phyloP scores from a whole-genome alignment of 2,797 vertebrate genomes.

The Protonibea diacanthus region DNA sequence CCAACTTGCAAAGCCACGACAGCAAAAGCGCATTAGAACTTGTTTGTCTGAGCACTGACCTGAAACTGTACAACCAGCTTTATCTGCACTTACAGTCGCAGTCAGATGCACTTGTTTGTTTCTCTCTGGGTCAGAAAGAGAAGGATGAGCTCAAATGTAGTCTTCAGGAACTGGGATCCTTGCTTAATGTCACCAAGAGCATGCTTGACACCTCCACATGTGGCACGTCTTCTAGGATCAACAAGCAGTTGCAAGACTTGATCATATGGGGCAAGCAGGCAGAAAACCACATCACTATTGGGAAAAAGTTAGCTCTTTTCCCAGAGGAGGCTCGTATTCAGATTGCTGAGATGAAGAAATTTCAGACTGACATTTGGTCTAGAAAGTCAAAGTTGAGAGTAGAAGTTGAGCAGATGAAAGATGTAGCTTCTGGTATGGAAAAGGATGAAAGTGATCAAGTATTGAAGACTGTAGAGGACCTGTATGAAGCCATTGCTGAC shows the following conservation, averaged over 20 bases:
- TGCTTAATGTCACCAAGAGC: slow-evolving; percentile 78
- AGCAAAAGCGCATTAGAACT: slow-evolving; percentile 57
- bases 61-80: slow-evolving; percentile 82
- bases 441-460: slow-evolving; percentile 75
- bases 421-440: slow-evolving; percentile 60
- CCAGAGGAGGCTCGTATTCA: slow-evolving; percentile 87
- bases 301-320: slow-evolving; percentile 85
- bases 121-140: slow-evolving; percentile 89
- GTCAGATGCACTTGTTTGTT: slow-evolving; percentile 85
- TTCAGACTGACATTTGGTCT: slow-evolving; percentile 81
- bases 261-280: slow-evolving; percentile 87
- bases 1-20: slow-evolving; percentile 48
- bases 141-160: slow-evolving; percentile 79
- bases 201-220: slow-evolving; percentile 56
- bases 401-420: slow-evolving; percentile 80
- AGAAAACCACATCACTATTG: slow-evolving; percentile 74
- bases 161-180: slow-evolving; percentile 82
- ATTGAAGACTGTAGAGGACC: slow-evolving; percentile 81
- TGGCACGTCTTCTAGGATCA: slow-evolving; percentile 70
- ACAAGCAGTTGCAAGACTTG: slow-evolving; percentile 83
- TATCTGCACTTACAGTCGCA: slow-evolving; percentile 83
- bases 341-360: slow-evolving; percentile 85
- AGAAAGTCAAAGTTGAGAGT: slow-evolving; percentile 78
- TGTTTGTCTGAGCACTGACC: slow-evolving; percentile 78
- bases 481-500: slow-evolving; percentile 84